Evolutionary conservation across 2,888 invertebrate genomes (phyloP).

Genomic region (Drosophila recens): DNA sequence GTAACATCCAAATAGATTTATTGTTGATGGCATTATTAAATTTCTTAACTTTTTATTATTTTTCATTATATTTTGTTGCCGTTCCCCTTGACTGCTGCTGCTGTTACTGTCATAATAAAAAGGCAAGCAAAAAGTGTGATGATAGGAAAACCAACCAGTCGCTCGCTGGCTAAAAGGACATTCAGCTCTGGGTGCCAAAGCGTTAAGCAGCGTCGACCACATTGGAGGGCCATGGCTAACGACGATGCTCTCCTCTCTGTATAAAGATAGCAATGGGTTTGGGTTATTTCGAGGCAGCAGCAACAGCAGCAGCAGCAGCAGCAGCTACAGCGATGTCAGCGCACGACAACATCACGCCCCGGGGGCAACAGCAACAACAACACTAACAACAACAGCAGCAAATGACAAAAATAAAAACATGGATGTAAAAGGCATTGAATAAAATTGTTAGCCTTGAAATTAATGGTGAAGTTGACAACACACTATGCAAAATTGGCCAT

Average conservation of each 20-base stretch:
- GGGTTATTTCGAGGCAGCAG: slow-evolving; percentile 22
- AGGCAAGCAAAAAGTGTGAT: slow-evolving; percentile 50
- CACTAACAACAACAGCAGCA: slow-evolving; percentile 14
- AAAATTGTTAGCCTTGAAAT: slow-evolving; percentile 49
- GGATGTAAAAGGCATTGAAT: slow-evolving; percentile 19
- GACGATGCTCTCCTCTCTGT: slow-evolving; percentile 30
- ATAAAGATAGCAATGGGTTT: slow-evolving; percentile 6
- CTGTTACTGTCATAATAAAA: slow-evolving; percentile 58
- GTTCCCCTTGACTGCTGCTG: slow-evolving; percentile 9
- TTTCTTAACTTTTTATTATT: slow-evolving; percentile 55
- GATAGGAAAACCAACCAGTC: slow-evolving; percentile 31
- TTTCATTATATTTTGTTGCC: slow-evolving; percentile 30
- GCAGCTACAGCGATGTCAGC: slow-evolving; percentile 59
- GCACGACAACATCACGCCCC: slow-evolving; percentile 71
- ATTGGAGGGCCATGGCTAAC: slow-evolving; percentile 52
- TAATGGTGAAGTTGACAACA: slow-evolving; percentile 41
- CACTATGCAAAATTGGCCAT: slow-evolving; percentile 41
- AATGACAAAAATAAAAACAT: slow-evolving; percentile 16
- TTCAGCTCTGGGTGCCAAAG: slow-evolving; percentile 50
- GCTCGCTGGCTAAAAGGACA: slow-evolving; percentile 7
- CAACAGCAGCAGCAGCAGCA: slow-evolving; percentile 37
- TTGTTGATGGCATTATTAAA: slow-evolving; percentile 82
- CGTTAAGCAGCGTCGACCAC: slow-evolving; percentile 55
- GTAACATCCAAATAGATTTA: slow-evolving; percentile 77
- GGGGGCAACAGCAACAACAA: slow-evolving; percentile 46